These are phyloP conservation scores for Belgica antarctica DNA, from an alignment of 2,888 invertebrate genomes.

Conservation along the genomic window DNA sequence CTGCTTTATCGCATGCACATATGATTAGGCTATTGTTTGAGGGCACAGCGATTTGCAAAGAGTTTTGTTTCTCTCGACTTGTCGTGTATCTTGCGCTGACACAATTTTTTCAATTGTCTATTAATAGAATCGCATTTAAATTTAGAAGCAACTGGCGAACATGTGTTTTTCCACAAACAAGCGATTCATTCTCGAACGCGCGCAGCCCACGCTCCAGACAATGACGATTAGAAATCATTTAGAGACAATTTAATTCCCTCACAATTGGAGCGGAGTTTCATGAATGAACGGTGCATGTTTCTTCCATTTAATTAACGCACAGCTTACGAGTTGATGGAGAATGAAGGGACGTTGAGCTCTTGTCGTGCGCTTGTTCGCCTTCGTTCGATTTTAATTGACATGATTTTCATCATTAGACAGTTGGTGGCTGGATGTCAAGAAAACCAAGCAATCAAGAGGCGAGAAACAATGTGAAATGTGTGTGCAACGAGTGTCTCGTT, in stretches of 20 bases:
- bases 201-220: neutral
- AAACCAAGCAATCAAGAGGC: neutral
- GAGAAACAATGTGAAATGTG: conserved; percentile 14
- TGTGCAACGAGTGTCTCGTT: neutral
- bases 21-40: neutral
- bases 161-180: no score
- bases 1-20: neutral
- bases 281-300: conserved; percentile 15
- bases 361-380: neutral
- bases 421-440: neutral
- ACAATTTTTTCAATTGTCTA: neutral
- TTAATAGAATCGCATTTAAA: conserved; percentile 9
- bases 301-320: conserved; percentile 6
- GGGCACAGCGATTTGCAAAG: neutral
- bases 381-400: conserved; percentile 30
- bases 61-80: no score
- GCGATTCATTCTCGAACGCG: no score
- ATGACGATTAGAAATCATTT: neutral
- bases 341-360: neutral
- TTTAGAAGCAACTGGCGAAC: neutral
- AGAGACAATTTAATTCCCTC: no score
- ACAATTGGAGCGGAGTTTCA: neutral
- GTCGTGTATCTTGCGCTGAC: neutral
- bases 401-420: conserved; percentile 38
- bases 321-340: neutral